phyloP scores from a whole-genome alignment of 2,797 vertebrate genomes.

The Chrosomus eos region DNA sequence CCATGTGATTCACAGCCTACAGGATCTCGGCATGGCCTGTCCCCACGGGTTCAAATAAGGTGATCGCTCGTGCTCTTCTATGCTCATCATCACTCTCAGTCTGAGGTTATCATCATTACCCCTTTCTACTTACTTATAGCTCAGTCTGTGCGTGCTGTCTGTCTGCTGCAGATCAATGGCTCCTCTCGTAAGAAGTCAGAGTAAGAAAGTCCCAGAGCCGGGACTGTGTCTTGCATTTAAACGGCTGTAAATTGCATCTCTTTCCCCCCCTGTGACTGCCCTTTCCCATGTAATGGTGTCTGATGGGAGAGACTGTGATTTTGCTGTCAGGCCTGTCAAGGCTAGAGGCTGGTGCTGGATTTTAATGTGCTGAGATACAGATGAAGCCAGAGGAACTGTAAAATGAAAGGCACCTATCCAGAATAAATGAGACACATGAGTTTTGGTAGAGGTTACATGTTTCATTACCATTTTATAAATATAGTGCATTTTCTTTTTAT shows the following conservation, averaged over 20 bases:
- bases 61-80: constrained; percentile 11
- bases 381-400: constrained; percentile 25
- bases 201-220: constrained; percentile 36
- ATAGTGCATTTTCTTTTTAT: constrained; percentile 21
- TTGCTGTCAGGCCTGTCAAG: constrained; percentile 57
- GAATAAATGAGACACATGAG: constrained; percentile 40
- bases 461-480: neutral
- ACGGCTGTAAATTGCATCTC: constrained; percentile 60
- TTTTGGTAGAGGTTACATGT: constrained; percentile 9
- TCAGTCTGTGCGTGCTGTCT: constrained; percentile 40
- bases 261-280: constrained; percentile 56
- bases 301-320: constrained; percentile 62
- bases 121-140: constrained; percentile 42
- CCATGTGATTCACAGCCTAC: constrained; percentile 3
- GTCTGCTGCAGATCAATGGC: constrained; percentile 53
- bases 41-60: constrained; percentile 52
- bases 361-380: constrained; percentile 52
- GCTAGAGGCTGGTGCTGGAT: constrained; percentile 50
- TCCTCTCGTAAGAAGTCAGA: constrained; percentile 46
- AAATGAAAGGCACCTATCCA: constrained; percentile 41
- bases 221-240: constrained; percentile 62
- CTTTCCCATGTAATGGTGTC: constrained; percentile 62
- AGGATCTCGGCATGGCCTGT: neutral
- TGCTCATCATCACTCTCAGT: constrained; percentile 49
- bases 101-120: constrained; percentile 55